phyloP scores from a whole-genome alignment of 2,888 invertebrate genomes.

The Deilephila elpenor region DNA sequence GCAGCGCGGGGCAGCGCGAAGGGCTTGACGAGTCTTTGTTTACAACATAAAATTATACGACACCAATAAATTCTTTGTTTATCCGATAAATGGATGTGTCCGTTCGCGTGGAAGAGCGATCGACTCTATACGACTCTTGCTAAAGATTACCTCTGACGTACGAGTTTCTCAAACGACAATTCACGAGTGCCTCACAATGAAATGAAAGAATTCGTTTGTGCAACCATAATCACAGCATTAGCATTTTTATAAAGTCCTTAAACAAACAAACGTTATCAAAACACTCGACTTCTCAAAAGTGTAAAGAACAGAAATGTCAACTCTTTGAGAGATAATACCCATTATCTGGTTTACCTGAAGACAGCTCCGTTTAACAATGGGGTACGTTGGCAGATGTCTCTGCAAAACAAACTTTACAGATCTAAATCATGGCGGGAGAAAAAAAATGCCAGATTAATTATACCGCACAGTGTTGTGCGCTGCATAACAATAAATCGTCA shows the following conservation, averaged over 20 bases:
- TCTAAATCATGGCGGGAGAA: conserved; percentile 71
- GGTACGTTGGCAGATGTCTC: conserved; percentile 76
- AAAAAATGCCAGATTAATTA: conserved; percentile 72
- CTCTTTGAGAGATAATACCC: conserved; percentile 77
- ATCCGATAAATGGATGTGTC: conserved; percentile 76
- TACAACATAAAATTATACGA: conserved; percentile 84
- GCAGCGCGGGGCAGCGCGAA: conserved; percentile 38
- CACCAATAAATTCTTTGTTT: conserved; percentile 82
- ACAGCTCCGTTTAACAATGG: conserved; percentile 70
- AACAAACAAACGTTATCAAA: conserved; percentile 44
- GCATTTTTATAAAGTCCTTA: conserved; percentile 48
- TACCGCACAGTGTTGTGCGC: conserved; percentile 63
- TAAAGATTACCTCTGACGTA: conserved; percentile 43
- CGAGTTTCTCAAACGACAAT: conserved; percentile 30
- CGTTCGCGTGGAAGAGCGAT: conserved; percentile 64
- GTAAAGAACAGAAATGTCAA: conserved; percentile 76
- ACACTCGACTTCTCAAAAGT: conserved; percentile 76
- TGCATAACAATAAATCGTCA: conserved; percentile 80
- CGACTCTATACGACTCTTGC: conserved; percentile 59
- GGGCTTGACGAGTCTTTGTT: conserved; percentile 77
- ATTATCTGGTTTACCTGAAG: conserved; percentile 81
- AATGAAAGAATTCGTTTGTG: conserved; percentile 31
- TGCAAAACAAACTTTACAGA: conserved; percentile 80
- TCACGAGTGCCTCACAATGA: background rate
- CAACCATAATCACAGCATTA: conserved; percentile 57